Evolutionary conservation across 1,140 invertebrate species (phyloP).

Genomic region (Philopotamus ludificatus): DNA sequence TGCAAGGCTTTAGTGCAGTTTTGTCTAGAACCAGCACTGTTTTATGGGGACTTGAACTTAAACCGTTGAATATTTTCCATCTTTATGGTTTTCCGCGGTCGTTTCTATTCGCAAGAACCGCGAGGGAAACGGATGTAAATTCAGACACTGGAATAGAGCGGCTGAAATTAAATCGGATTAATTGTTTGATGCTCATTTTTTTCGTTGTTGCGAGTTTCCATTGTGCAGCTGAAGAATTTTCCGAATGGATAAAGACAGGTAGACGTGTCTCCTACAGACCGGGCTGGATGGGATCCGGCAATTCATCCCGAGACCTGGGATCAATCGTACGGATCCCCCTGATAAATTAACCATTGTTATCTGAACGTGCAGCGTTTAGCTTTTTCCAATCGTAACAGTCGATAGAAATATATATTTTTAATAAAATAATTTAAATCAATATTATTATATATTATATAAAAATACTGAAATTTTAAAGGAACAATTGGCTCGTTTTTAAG

Average conservation of each 20-base stretch:
- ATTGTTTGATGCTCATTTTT: too few relatives aligned
- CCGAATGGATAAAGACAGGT: slow-evolving; percentile 10
- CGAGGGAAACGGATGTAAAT: neutral
- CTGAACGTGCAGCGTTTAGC: neutral
- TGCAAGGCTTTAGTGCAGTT: neutral
- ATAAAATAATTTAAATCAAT: too few relatives aligned
- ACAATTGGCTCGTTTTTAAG: too few relatives aligned
- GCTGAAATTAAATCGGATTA: too few relatives aligned
- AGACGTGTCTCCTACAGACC: slow-evolving; percentile 1
- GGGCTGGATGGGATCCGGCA: neutral
- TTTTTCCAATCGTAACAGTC: too few relatives aligned
- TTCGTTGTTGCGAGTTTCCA: too few relatives aligned
- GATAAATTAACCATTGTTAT: neutral
- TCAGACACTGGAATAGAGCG: too few relatives aligned
- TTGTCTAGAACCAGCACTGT: neutral
- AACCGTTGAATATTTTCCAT: neutral
- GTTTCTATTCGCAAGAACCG: neutral
- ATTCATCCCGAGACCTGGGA: slow-evolving; percentile 1
- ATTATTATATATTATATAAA: too few relatives aligned
- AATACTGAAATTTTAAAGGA: too few relatives aligned
- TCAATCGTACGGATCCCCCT: neutral
- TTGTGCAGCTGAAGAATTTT: neutral
- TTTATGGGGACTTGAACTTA: neutral
- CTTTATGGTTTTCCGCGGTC: neutral
- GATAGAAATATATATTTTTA: too few relatives aligned